Evolutionary conservation across 1,140 invertebrate species (phyloP).

Genomic region (Atta texana): DNA sequence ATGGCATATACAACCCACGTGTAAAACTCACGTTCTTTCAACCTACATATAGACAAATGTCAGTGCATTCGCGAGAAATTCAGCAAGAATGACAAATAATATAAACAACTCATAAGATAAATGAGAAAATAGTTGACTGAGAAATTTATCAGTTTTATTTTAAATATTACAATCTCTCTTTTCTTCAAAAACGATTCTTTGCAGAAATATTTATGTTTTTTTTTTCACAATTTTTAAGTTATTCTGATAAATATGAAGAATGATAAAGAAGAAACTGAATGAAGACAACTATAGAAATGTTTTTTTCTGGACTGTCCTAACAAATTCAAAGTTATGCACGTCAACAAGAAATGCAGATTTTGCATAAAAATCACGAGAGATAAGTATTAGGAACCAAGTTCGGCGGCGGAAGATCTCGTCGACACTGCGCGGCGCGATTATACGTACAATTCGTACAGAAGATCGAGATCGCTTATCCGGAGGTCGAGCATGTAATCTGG

Average conservation of each 20-base stretch:
- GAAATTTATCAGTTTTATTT: neutral
- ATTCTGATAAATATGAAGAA: neutral
- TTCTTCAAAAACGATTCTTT: neutral
- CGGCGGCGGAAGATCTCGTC: neutral
- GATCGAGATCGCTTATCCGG: slow-evolving; percentile 57
- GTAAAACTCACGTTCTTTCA: slow-evolving; percentile 32
- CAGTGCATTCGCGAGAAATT: slow-evolving; percentile 8
- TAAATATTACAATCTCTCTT: neutral
- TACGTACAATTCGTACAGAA: slow-evolving; percentile 39
- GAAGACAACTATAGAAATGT: neutral
- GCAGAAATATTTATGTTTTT: neutral
- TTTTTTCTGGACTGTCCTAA: neutral
- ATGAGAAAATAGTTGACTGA: neutral
- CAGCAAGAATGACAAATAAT: neutral
- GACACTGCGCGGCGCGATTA: neutral
- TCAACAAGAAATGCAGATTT: neutral
- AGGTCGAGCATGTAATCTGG: slow-evolving; percentile 80
- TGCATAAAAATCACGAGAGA: neutral
- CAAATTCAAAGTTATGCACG: neutral
- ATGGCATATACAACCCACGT: neutral
- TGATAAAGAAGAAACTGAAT: neutral
- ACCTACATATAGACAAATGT: slow-evolving; percentile 54
- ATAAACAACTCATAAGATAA: neutral
- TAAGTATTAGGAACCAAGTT: neutral
- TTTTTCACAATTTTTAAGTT: neutral